Conservation (phyloP, 2,888 invertebrate genomes). For the Myopa testacea region DNA sequence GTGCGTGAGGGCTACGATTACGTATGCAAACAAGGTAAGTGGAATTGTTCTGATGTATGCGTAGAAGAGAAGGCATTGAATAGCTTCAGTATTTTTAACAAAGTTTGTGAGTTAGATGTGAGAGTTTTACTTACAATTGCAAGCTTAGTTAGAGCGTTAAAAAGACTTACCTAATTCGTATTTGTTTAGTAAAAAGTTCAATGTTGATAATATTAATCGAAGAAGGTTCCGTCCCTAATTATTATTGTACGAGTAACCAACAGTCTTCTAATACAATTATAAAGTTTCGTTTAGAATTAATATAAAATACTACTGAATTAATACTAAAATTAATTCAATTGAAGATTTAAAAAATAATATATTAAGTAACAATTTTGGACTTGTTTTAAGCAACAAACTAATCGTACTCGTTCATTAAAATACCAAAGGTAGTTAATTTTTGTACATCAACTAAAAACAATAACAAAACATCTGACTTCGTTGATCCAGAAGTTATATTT, state of each 20-base stretch:
- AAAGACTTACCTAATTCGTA: neutral
- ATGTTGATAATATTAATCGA: slow-evolving; percentile 20
- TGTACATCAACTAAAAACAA: slow-evolving; percentile 1
- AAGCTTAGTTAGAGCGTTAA: neutral
- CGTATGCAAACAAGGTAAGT: slow-evolving; percentile 71
- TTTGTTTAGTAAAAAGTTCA: neutral
- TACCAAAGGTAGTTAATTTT: neutral
- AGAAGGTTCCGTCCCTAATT: slow-evolving; percentile 2
- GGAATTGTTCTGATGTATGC: slow-evolving; percentile 23
- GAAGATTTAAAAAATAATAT: neutral
- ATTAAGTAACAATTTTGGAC: neutral
- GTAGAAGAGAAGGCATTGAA: neutral
- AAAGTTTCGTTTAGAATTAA: neutral
- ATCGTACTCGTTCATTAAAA: slow-evolving; percentile 1
- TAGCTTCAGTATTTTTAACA: neutral
- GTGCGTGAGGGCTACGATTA: slow-evolving; percentile 86
- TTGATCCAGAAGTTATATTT: slow-evolving; percentile 32
- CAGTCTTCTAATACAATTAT: slow-evolving; percentile 1
- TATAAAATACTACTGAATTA: neutral
- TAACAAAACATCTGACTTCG: neutral
- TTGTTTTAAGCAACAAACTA: slow-evolving; percentile 10
- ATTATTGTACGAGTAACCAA: slow-evolving; percentile 20
- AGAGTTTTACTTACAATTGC: neutral
- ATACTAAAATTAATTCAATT: neutral
- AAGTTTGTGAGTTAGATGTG: neutral